phyloP scores from a whole-genome alignment of 1,140 invertebrate species.

The Sycobia sp. region DNA sequence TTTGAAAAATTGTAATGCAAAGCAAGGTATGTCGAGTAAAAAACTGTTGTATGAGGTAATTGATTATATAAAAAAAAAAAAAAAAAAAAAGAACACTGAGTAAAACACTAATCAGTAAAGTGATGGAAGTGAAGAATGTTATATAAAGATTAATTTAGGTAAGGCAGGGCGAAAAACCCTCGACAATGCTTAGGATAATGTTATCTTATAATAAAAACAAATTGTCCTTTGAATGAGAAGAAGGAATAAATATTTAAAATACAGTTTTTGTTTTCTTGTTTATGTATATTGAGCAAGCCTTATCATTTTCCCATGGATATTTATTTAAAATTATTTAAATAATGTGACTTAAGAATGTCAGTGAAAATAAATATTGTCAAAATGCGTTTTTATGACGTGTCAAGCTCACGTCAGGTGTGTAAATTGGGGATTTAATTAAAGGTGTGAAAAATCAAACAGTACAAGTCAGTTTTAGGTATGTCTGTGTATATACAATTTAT shows the following conservation, averaged over 20 bases:
- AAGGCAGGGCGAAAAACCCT: constrained; percentile 54
- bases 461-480: constrained; percentile 6
- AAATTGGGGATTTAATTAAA: constrained; percentile 2
- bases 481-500: constrained; percentile 20
- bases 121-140: constrained; percentile 56
- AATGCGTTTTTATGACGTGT: neutral
- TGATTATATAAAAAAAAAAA: too few species aligned
- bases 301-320: constrained; percentile 1
- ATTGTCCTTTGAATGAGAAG: constrained; percentile 60
- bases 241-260: constrained; percentile 65
- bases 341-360: neutral
- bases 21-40: constrained; percentile 33
- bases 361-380: neutral
- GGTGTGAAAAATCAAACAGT: constrained; percentile 16
- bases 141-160: constrained; percentile 63
- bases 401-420: too few species aligned
- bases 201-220: constrained; percentile 64
- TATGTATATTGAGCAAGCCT: constrained; percentile 15
- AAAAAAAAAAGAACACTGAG: constrained; percentile 31
- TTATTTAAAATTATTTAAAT: constrained; percentile 2
- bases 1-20: constrained; percentile 33
- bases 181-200: constrained; percentile 62
- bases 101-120: constrained; percentile 47
- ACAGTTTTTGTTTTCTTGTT: constrained; percentile 40
- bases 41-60: constrained; percentile 31